Evolutionary conservation across 2,888 invertebrate species (phyloP).

Genomic region (Lamellibrachia columna): DNA sequence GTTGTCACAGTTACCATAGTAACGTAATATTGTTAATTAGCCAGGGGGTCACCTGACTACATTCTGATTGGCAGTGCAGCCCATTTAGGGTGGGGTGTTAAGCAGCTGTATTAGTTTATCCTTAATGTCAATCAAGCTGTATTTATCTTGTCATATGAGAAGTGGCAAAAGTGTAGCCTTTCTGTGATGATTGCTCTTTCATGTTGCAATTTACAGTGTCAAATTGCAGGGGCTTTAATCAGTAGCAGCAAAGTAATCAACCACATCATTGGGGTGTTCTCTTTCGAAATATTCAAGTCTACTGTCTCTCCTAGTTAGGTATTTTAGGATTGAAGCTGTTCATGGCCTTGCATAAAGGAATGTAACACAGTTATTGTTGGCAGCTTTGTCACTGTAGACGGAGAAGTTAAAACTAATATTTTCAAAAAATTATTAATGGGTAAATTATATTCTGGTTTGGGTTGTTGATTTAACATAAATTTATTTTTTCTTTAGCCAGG

Average conservation of each 20-base stretch:
- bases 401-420: too few species aligned
- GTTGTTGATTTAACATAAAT: too few species aligned
- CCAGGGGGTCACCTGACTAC: background rate
- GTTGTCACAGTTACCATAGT: background rate
- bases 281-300: background rate
- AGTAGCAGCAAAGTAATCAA: background rate
- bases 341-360: background rate
- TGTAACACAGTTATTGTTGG: background rate
- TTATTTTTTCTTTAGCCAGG: too few species aligned
- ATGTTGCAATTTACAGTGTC: slow-evolving; percentile 12
- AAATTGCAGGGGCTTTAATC: background rate
- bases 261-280: background rate
- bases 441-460: too few species aligned
- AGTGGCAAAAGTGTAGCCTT: slow-evolving; percentile 16
- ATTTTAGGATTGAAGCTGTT: background rate
- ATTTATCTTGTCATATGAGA: slow-evolving; percentile 1
- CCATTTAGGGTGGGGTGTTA: background rate
- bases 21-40: background rate
- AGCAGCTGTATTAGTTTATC: slow-evolving; percentile 16
- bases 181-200: slow-evolving; percentile 11
- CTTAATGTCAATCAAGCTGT: background rate
- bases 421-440: too few species aligned
- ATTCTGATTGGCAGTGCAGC: background rate
- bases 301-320: background rate
- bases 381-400: background rate